These are phyloP conservation scores for Atractosteus spatula DNA, from an alignment of 2,113 vertebrate species.

Conservation along the genomic window DNA sequence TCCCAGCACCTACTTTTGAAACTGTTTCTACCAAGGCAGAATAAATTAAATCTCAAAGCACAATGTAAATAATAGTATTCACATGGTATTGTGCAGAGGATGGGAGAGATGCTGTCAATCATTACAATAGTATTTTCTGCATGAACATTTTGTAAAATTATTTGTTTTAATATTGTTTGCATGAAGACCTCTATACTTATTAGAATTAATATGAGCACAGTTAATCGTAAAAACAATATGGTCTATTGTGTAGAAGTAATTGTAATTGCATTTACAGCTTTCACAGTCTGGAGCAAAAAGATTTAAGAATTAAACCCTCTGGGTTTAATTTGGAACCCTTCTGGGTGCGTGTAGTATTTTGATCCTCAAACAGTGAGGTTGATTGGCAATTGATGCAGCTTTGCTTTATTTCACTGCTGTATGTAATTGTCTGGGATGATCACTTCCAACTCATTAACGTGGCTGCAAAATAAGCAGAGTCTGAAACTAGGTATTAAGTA, in stretches of 20 bases:
- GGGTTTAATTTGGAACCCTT: slow-evolving; percentile 3
- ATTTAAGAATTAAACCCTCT: neutral
- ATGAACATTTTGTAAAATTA: too few relatives aligned
- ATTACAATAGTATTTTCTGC: too few relatives aligned
- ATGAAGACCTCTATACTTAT: neutral
- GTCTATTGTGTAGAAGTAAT: too few relatives aligned
- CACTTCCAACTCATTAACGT: slow-evolving; percentile 11
- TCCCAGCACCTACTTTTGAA: too few relatives aligned
- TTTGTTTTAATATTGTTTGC: neutral
- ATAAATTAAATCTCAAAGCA: too few relatives aligned
- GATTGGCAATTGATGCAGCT: slow-evolving; percentile 7
- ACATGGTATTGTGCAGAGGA: too few relatives aligned
- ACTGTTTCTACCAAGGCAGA: too few relatives aligned
- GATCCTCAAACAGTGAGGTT: neutral
- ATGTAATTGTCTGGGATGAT: slow-evolving; percentile 12
- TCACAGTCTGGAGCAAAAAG: slow-evolving; percentile 9
- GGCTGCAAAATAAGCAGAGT: slow-evolving; percentile 2
- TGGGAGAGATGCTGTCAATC: too few relatives aligned
- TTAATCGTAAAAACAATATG: slow-evolving; percentile 12
- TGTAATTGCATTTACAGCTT: neutral
- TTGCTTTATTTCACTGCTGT: neutral
- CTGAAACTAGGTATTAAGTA: neutral
- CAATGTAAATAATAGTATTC: too few relatives aligned
- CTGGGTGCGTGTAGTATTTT: neutral
- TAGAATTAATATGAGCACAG: neutral